Percentiles rank a stretch among this genome's conserved stretches.
Evolutionary conservation across 2,113 vertebrate species (phyloP).

Genomic region (Crotalus viridis): DNA sequence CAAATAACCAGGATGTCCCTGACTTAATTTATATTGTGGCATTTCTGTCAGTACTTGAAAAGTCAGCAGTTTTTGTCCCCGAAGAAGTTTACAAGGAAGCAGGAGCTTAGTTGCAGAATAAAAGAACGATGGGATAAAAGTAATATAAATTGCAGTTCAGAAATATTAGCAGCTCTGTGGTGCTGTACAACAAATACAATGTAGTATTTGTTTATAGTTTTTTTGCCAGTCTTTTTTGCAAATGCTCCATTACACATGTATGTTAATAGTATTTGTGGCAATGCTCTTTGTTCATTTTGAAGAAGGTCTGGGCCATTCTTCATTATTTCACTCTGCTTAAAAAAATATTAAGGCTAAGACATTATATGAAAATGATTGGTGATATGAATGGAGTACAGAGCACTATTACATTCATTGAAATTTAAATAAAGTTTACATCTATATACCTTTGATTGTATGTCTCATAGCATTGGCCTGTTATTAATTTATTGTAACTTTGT

Average conservation of each 20-base stretch:
- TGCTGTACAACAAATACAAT: conserved; percentile 29
- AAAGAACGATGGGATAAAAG: conserved; percentile 70
- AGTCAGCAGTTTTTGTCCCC: conserved; percentile 75
- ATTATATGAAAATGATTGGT: conserved; percentile 18
- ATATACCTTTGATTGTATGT: neutral
- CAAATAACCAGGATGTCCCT: conserved; percentile 45
- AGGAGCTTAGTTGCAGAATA: conserved; percentile 69
- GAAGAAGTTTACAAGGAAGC: conserved; percentile 73
- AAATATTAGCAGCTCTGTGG: conserved; percentile 38
- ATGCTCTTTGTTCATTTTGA: neutral
- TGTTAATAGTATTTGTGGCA: neutral
- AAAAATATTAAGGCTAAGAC: conserved; percentile 26
- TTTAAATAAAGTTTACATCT: neutral
- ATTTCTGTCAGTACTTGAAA: conserved; percentile 68
- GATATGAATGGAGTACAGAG: conserved; percentile 4
- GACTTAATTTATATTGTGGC: conserved; percentile 69
- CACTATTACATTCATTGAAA: conserved; percentile 13
- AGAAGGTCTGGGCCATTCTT: neutral
- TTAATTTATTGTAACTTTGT: neutral
- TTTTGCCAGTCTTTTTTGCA: conserved; percentile 31
- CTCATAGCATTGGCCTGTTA: neutral
- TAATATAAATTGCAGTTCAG: conserved; percentile 61
- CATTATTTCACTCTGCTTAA: conserved; percentile 20
- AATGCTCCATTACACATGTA: neutral
- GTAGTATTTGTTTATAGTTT: conserved; percentile 22